These are phyloP conservation scores for Lophochroa leadbeateri DNA, from an alignment of 2,113 vertebrate genomes.

Conservation along the genomic window DNA sequence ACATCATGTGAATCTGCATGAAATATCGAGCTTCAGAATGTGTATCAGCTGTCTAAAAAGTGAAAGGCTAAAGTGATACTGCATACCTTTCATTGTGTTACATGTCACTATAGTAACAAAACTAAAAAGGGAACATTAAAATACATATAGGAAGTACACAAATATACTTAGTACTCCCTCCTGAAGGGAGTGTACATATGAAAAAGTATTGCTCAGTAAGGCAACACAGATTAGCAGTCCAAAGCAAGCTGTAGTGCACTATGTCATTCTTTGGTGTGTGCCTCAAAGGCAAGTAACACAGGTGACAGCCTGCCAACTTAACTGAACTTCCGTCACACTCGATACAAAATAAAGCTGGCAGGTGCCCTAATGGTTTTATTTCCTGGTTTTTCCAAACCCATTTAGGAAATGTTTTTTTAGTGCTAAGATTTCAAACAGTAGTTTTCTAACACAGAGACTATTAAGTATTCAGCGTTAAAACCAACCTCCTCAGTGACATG, in stretches of 20 bases:
- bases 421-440: not conserved
- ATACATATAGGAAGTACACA: fast-evolving
- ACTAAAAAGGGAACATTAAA: not conserved
- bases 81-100: not conserved
- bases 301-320: not conserved
- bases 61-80: not conserved
- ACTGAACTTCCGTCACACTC: not conserved
- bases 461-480: not conserved
- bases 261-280: not conserved
- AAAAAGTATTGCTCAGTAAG: not conserved
- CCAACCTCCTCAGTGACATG: not conserved
- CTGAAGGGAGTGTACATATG: not conserved
- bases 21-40: not conserved
- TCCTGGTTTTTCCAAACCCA: not conserved
- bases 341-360: not conserved
- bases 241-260: not conserved
- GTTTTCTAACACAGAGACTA: not conserved
- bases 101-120: not conserved
- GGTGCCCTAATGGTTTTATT: not conserved
- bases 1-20: not conserved
- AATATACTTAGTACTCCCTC: not conserved
- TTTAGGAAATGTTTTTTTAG: not conserved
- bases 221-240: not conserved
- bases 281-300: not conserved
- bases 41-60: not conserved